Evolutionary conservation across 2,113 vertebrate species (phyloP), one percentile per base, ranked within the genome.

Genomic region (Bubalus kerabau): DNA sequence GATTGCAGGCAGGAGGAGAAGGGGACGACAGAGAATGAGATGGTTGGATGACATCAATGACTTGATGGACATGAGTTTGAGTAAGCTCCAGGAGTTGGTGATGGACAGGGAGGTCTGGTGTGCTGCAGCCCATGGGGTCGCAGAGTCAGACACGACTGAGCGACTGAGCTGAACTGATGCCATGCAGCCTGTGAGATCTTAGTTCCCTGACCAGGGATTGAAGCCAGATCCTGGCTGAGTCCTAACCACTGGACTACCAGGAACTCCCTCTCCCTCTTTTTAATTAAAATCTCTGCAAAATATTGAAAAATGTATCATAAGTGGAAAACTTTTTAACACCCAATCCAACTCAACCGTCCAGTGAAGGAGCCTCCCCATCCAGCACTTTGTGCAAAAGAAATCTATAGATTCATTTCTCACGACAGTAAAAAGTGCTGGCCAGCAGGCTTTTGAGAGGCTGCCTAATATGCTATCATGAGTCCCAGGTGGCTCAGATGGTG

Each of bases 351-450:
- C 1, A 93, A 30, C 54, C 1, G 2, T 4, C 46, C 59, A 43
- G 57, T 11, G 21, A 54, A 52, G 48, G 2, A 13, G n/a, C 46
- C 46, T 30, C 23, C 3, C 19, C 43, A 3, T 1, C 14, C 10
- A 24, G 40, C 14, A 5, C 16, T 10, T 71, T 3, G 48, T 0
- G n/a, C 0, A 3, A 64, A 5, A 36, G 3, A 57, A 32, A 48
- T 62, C 78, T 23, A 3, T 6, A 8, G 10, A 2, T 40, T 71
- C 1, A 17, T 12, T 80, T 28, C 15, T 23, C 43, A 8, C 0
- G 3, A n/a, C 32, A 10, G 28, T 36, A 36, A 4, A 56, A 59
- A 17, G 1, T 15, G 30, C 21, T 9, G 76, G 26, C 6, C 36
- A 9, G 14, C 1, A 2, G 9, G 43, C 67, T 4, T 32, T 43